These are phyloP conservation scores for Elegia similella DNA, from an alignment of 2,888 invertebrate species.

Conservation along the genomic window DNA sequence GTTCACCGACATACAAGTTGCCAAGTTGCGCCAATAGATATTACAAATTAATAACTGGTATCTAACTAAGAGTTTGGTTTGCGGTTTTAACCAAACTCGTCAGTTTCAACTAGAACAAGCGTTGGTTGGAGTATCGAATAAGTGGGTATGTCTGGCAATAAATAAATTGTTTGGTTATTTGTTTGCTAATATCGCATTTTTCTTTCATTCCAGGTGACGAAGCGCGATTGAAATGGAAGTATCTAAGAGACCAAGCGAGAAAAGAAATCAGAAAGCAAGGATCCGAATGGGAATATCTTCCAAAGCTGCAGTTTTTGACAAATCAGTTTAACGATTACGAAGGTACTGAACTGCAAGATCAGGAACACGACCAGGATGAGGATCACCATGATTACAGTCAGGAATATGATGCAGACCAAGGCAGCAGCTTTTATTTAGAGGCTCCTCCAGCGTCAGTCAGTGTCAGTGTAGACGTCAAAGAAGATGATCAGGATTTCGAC, in stretches of 20 bases:
- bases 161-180: background rate
- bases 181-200: background rate
- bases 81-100: too few relatives aligned
- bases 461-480: slow-evolving; percentile 44
- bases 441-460: slow-evolving; percentile 33
- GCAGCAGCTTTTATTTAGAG: slow-evolving; percentile 54
- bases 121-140: too few relatives aligned
- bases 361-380: slow-evolving; percentile 32
- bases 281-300: slow-evolving; percentile 70
- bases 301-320: slow-evolving; percentile 65
- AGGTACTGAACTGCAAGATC: slow-evolving; percentile 39
- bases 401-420: slow-evolving; percentile 52
- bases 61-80: too few relatives aligned
- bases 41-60: too few relatives aligned
- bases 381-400: slow-evolving; percentile 40
- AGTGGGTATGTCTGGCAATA: too few relatives aligned
- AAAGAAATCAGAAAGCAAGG: slow-evolving; percentile 69
- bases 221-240: slow-evolving; percentile 74
- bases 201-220: slow-evolving; percentile 61
- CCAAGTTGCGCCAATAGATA: too few relatives aligned
- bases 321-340: slow-evolving; percentile 74
- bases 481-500: slow-evolving; percentile 62
- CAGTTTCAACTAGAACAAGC: too few relatives aligned
- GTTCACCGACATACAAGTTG: too few relatives aligned
- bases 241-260: slow-evolving; percentile 70